A percentile compares a stretch with the other conserved stretches of the same genome.
Conservation (phyloP, 2,888 invertebrate species). For the Eupithecia abbreviata region DNA sequence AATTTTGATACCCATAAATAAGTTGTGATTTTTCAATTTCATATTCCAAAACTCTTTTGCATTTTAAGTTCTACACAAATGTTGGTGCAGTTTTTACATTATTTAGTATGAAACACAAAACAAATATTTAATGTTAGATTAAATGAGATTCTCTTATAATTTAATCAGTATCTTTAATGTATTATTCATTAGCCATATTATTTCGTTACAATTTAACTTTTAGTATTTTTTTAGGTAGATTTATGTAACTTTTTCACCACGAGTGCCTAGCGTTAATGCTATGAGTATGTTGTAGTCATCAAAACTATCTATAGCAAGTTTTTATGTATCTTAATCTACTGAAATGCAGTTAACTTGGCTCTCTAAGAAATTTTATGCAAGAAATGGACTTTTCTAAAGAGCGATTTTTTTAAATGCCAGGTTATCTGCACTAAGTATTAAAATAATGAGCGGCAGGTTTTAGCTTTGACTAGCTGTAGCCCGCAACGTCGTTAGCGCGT, state of each 20-base stretch:
- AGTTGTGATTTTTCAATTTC: background rate
- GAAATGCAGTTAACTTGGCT: background rate
- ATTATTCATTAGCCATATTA: slow-evolving; percentile 44
- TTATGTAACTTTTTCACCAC: slow-evolving; percentile 57
- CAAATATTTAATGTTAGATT: slow-evolving; percentile 3
- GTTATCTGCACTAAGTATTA: too few relatives aligned
- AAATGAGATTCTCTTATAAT: slow-evolving; percentile 31
- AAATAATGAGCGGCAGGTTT: too few relatives aligned
- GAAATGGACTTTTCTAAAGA: background rate
- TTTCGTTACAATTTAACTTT: slow-evolving; percentile 39
- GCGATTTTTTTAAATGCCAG: too few relatives aligned
- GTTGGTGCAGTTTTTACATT: slow-evolving; percentile 10
- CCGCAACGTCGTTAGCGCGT: too few relatives aligned
- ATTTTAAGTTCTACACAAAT: slow-evolving; percentile 9
- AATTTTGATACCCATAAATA: background rate
- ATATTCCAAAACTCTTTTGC: background rate
- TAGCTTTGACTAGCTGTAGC: too few relatives aligned
- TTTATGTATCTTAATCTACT: background rate
- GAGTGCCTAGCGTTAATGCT: slow-evolving; percentile 64
- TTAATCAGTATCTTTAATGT: slow-evolving; percentile 40
- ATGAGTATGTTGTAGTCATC: slow-evolving; percentile 6
- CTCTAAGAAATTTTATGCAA: background rate
- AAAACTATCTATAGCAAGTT: background rate
- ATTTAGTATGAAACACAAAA: background rate
- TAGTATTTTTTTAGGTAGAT: slow-evolving; percentile 33